Base-by-base conservation (phyloP, 1,140 invertebrate genomes). In the Macrocentrus cingulum region DNA sequence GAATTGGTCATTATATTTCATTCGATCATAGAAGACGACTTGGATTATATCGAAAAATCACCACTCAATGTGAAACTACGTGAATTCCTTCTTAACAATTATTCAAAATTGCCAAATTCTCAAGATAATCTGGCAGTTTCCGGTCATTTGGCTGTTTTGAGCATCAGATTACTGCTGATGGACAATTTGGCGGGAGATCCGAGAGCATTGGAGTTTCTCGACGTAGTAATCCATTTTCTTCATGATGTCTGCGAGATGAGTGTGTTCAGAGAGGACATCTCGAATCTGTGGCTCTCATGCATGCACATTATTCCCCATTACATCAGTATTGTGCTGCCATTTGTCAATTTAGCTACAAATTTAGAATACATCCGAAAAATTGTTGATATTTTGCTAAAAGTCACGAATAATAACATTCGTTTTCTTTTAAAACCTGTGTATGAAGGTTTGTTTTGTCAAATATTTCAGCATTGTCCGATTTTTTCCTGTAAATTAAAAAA, bases 181-280 rank as follows among this genome's bases (percentile, higher is more conserved):
- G 88, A 0, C 88, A 85, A 64, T 87, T 87, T 69, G 85, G 92
- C 90, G 68, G 91, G 91, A 69, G 89, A 92, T 73, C 92, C 91
- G 72, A 90, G 91, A 22, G 90, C 92, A 65, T 91, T 89, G 66
- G 84, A 91, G 46, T 95, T 93, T 64, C 91, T 94, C 61, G 90
- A 92, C 70, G 87, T 88, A 2, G 91, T 90, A 3, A 92, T 95
- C 44, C 83, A 91, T 57, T 95, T 95, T 68, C 75, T 95, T 0
- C 95, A 93, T 93, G 91, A 95, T 80, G 92, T 92, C 9, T 94
- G 94, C 68, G 90, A 87, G 66, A 86, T 94, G 20, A 91, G 95
- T 71, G 89, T 89, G 70, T 80, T 87, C 59, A 95, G 93, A 93
- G 85, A 88, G 73, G 91, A 95, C 66, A 83, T 95, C 13, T 91